Evolutionary conservation across 1,140 invertebrate genomes (phyloP).

Genomic region (Drosophila murphyi): DNA sequence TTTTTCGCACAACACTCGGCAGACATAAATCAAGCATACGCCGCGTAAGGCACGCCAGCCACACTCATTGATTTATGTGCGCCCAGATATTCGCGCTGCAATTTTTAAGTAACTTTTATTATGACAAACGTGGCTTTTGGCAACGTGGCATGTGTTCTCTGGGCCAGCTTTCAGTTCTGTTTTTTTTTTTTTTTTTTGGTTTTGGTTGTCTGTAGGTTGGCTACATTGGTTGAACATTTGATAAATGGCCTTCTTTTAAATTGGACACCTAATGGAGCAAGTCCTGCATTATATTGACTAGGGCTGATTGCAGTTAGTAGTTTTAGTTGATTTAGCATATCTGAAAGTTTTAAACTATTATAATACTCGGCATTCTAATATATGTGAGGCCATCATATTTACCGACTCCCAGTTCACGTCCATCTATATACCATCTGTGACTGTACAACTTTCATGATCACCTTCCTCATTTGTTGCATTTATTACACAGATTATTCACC

Average conservation of each 20-base stretch:
- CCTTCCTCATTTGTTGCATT: too few species aligned
- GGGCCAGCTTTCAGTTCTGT: neutral
- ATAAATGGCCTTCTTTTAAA: conserved; percentile 25
- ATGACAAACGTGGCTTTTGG: conserved; percentile 41
- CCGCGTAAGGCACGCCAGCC: conserved; percentile 21
- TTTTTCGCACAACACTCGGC: conserved; percentile 20
- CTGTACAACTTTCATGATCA: too few species aligned
- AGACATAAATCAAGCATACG: conserved; percentile 55
- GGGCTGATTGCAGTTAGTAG: neutral
- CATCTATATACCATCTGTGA: too few species aligned
- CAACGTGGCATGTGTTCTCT: conserved; percentile 21
- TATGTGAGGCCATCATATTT: too few species aligned
- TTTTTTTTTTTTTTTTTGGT: conserved; percentile 1
- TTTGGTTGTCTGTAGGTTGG: neutral
- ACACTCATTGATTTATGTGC: conserved; percentile 45
- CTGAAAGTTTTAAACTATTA: neutral
- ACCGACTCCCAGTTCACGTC: too few species aligned
- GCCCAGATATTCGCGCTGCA: conserved; percentile 35
- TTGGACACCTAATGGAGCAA: conserved; percentile 20
- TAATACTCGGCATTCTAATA: too few species aligned
- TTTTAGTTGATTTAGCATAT: neutral
- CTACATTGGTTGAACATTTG: conserved; percentile 14
- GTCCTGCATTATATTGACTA: conserved; percentile 1
- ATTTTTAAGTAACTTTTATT: conserved; percentile 50
- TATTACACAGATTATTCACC: too few species aligned